Conservation (phyloP, 2,888 invertebrate species). For the Coenonympha arcania region DNA sequence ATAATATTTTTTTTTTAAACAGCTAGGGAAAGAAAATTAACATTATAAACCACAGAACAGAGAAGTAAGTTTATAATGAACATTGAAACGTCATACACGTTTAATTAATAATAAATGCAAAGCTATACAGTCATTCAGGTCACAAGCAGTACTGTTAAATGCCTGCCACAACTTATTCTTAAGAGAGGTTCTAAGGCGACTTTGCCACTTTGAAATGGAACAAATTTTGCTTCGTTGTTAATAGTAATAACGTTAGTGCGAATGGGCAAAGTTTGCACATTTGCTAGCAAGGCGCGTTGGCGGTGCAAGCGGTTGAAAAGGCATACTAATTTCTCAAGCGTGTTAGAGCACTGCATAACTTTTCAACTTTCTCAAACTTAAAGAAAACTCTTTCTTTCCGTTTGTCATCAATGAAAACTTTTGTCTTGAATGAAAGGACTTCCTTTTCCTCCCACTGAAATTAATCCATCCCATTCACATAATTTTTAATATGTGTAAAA, state of each 20-base stretch:
- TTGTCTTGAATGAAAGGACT: too few species aligned
- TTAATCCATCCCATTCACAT: too few species aligned
- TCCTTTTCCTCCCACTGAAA: too few species aligned
- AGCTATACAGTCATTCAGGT: neutral
- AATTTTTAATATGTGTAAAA: too few species aligned
- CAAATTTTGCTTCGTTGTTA: constrained; percentile 59
- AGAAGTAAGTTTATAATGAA: too few species aligned
- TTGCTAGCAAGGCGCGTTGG: constrained; percentile 40
- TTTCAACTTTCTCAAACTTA: neutral
- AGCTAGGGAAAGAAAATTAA: too few species aligned
- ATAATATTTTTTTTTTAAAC: too few species aligned
- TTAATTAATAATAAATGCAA: too few species aligned
- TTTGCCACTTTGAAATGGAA: constrained; percentile 41
- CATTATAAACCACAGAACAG: too few species aligned
- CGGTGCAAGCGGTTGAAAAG: constrained; percentile 27
- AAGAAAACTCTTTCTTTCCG: too few species aligned
- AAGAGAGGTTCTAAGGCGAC: constrained; percentile 26
- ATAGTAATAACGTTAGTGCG: constrained; percentile 65
- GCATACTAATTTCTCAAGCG: constrained; percentile 44
- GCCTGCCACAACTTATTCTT: neutral
- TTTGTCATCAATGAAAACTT: too few species aligned
- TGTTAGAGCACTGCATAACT: constrained; percentile 49
- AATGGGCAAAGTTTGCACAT: constrained; percentile 69
- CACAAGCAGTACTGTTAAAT: neutral
- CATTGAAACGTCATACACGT: too few species aligned